phyloP scores from a whole-genome alignment of 37 sponge, comb jelly and placozoan genomes.

The Theonella swinhoei region DNA sequence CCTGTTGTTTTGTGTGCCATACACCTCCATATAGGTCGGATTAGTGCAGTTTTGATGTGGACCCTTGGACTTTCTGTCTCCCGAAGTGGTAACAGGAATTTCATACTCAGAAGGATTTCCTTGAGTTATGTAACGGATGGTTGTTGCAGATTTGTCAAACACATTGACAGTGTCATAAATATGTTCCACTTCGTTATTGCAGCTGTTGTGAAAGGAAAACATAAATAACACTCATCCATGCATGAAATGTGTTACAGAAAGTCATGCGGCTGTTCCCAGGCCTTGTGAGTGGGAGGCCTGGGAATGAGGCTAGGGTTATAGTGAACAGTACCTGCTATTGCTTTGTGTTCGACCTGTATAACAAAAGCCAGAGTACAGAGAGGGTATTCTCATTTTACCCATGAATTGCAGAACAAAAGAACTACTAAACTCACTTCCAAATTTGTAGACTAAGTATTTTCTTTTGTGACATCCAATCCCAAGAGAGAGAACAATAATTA shows the following conservation, averaged over 20 bases:
- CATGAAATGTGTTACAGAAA: no score
- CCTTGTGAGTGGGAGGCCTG: no score
- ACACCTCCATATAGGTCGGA: no score
- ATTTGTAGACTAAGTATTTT: neutral
- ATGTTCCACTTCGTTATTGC: neutral
- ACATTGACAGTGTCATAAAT: neutral
- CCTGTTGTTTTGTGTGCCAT: no score
- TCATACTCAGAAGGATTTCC: neutral
- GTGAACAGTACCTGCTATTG: neutral
- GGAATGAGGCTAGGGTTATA: no score
- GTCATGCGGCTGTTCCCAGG: no score
- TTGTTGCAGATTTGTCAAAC: neutral
- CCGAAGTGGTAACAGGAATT: neutral
- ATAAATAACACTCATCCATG: no score
- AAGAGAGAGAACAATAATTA: no score
- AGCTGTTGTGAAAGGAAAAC: neutral
- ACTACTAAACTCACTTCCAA: neutral
- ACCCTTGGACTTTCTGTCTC: no score
- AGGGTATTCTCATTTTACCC: neutral
- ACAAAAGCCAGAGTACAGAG: neutral
- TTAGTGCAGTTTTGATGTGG: no score
- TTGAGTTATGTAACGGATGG: neutral
- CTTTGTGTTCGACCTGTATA: neutral
- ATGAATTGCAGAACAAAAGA: neutral
- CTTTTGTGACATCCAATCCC: no score